Base-by-base conservation (phyloP, 2,888 invertebrate species). In the Baronia brevicornis region DNA sequence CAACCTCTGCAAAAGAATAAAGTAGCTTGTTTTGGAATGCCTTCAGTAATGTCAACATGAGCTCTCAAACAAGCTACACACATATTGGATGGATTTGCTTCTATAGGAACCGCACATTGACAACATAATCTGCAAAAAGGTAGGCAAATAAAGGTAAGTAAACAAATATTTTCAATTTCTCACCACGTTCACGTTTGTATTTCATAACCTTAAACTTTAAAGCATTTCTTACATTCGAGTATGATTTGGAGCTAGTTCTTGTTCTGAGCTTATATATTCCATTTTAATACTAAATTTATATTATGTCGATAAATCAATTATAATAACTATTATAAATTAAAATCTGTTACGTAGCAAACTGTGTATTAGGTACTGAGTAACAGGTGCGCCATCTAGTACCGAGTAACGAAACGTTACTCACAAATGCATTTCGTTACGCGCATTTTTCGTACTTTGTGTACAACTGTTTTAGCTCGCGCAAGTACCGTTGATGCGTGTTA, bases 71-170 rank as follows among this genome's bases (percentile, higher is more conserved):
- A 99, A 9, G 92, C 93, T 1, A 97, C 94, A 72, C 99, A 99
- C 96, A 97, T 98, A 72, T 98, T 98, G 0, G 97, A 91, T 2
- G 96, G 94, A 84, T 99, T 99, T 14, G 98, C 94, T 53, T 95
- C 93, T 35, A 99, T 99, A 9, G 89, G 82, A 6, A 90, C 87
- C 5, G 97, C 98, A 84, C 99, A 99, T 69, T 96, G 92, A 61
- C 98, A 99, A 66, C 98, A 99, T 54, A 95, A 86, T 71, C 92
- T 92, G 58, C 33, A 67, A 64, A 6, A 4, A 21, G n/a, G 5
- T 8, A 29, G 9, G n/a, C 8, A 18, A 10, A 2, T 22, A 17
- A 15, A n/a, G n/a, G 17, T 19, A 12, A 19, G 17, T 8, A 11
- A 17, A 21, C 4, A 25, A 28, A 15, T 19, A 21, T 26, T 24